Conservation (phyloP, 2,888 invertebrate genomes). For the Rapana venosa region DNA sequence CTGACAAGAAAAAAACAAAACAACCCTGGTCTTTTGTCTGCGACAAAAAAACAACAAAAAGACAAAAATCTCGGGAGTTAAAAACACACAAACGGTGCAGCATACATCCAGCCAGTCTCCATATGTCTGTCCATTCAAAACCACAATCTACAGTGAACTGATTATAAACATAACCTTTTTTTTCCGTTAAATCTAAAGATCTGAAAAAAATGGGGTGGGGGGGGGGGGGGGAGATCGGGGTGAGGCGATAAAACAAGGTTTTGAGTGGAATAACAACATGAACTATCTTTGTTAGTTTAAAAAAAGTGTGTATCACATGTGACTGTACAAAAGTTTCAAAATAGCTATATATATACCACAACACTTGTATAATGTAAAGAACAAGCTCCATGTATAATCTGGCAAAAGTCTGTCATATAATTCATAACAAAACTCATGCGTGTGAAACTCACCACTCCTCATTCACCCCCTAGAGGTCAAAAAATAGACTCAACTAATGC, state of each 20-base stretch:
- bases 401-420: neutral
- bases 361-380: slow-evolving; percentile 23
- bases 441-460: neutral
- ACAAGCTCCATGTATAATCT: neutral
- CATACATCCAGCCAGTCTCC: neutral
- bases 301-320: slow-evolving; percentile 25
- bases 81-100: neutral
- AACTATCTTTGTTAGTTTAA: neutral
- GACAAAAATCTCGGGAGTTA: neutral
- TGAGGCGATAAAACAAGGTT: neutral
- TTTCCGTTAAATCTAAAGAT: neutral
- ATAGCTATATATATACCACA: slow-evolving; percentile 16
- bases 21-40: neutral
- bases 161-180: neutral
- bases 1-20: neutral
- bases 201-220: neutral
- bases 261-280: slow-evolving; percentile 20
- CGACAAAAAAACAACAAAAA: neutral
- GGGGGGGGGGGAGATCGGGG: too few relatives aligned
- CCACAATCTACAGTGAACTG: neutral
- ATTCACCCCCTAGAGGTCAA: neutral
- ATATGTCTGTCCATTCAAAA: neutral
- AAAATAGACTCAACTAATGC: neutral
- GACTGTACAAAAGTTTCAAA: slow-evolving; percentile 28
- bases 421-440: neutral